Conservation (phyloP, 1,140 invertebrate species). For the Drosophila sulfurigaster region DNA sequence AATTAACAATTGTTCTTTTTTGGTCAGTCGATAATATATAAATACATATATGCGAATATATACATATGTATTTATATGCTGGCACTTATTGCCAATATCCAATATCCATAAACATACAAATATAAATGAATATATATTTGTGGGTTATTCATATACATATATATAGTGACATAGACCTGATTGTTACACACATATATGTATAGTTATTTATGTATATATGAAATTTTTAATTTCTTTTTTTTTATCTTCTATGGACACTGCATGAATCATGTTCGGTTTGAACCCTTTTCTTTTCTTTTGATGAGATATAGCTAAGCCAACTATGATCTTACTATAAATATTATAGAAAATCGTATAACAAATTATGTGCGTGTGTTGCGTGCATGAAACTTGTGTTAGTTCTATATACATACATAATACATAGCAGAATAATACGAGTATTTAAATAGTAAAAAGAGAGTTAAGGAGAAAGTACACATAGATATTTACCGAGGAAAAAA, state of each 20-base stretch:
- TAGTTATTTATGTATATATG: conserved; percentile 9
- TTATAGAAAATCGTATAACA: neutral
- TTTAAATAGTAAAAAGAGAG: conserved; percentile 1
- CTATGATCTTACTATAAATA: conserved; percentile 11
- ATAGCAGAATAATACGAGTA: neutral
- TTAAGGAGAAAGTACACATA: conserved; percentile 2
- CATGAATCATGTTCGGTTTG: conserved; percentile 40
- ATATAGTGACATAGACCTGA: conserved; percentile 15
- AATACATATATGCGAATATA: neutral
- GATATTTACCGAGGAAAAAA: conserved; percentile 28
- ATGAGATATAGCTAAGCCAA: conserved; percentile 15
- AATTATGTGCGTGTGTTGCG: conserved; percentile 31
- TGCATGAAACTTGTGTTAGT: conserved; percentile 34
- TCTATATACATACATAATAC: conserved; percentile 25
- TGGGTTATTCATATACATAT: conserved; percentile 23
- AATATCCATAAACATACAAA: conserved; percentile 12
- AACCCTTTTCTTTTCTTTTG: conserved; percentile 22
- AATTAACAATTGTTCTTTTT: neutral
- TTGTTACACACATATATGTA: conserved; percentile 9
- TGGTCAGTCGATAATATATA: neutral
- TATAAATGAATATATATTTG: conserved; percentile 13
- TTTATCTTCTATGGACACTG: conserved; percentile 19
- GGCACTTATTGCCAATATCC: neutral
- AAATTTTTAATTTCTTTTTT: neutral
- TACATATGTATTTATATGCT: neutral